These are phyloP conservation scores for Priocnemis perturbator DNA, from an alignment of 2,888 invertebrate species.

Conservation along the genomic window DNA sequence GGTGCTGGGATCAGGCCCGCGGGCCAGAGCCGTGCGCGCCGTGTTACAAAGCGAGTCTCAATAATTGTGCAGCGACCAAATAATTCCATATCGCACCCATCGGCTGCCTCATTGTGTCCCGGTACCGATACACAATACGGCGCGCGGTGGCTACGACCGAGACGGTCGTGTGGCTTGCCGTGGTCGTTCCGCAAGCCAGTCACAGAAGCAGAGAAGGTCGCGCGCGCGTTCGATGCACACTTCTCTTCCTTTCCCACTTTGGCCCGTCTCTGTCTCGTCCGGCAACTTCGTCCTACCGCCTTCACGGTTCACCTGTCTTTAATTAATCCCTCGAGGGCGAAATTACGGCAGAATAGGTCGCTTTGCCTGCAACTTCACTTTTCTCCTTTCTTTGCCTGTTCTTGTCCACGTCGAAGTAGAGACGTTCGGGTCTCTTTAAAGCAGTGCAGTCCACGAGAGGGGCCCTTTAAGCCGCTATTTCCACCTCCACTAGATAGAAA, in stretches of 20 bases:
- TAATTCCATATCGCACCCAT: constrained; percentile 49
- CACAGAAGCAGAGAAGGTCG: too few relatives aligned
- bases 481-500: too few relatives aligned
- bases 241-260: constrained; percentile 11
- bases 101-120: constrained; percentile 16
- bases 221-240: too few relatives aligned
- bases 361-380: too few relatives aligned
- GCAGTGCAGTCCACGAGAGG: too few relatives aligned
- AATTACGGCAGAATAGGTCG: constrained; percentile 16
- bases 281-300: constrained; percentile 38
- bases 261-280: constrained; percentile 28
- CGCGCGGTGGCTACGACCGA: constrained; percentile 45
- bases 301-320: constrained; percentile 46
- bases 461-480: too few relatives aligned
- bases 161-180: constrained; percentile 7
- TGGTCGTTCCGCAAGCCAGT: too few relatives aligned
- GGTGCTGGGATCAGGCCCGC: constrained; percentile 24
- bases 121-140: constrained; percentile 3
- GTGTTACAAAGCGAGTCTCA: constrained; percentile 53
- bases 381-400: too few relatives aligned
- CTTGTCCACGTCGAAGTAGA: too few relatives aligned
- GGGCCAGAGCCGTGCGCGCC: constrained; percentile 43
- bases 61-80: constrained; percentile 58
- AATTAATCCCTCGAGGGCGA: constrained; percentile 54
- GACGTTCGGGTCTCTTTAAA: too few relatives aligned